phyloP scores from a whole-genome alignment of 2,113 vertebrate species.

The Myodes glareolus region DNA sequence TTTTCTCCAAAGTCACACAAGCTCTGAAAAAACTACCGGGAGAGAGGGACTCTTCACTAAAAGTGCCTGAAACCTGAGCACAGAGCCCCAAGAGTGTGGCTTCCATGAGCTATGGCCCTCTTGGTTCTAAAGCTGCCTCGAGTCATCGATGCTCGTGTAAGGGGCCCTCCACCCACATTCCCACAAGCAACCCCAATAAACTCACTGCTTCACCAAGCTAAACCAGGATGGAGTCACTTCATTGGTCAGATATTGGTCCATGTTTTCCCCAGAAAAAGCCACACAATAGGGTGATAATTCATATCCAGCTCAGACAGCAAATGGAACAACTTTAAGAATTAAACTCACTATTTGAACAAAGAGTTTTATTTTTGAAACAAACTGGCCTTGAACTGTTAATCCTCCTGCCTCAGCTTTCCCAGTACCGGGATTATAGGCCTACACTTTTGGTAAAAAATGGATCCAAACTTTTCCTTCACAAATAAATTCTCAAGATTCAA shows the following conservation, averaged over 20 bases:
- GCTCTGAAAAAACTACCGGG: too few species aligned
- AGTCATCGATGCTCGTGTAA: background rate
- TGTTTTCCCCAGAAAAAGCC: background rate
- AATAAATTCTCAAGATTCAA: conserved; percentile 1
- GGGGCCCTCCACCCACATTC: too few species aligned
- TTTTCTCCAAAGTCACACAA: background rate
- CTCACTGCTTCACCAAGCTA: background rate
- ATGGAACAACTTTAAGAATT: background rate
- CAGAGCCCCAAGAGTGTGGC: too few species aligned
- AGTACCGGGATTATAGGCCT: background rate
- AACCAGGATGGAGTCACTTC: too few species aligned
- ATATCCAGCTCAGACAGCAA: background rate
- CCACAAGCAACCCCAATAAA: too few species aligned
- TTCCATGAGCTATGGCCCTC: background rate
- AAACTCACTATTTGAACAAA: background rate
- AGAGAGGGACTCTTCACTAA: too few species aligned
- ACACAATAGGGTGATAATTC: background rate
- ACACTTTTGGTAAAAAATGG: background rate
- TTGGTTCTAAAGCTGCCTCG: background rate
- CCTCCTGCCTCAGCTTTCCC: background rate
- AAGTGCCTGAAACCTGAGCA: background rate
- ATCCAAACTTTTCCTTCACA: background rate
- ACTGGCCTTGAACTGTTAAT: background rate
- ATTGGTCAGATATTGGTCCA: background rate
- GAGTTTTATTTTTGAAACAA: background rate